Evolutionary conservation across 2,888 invertebrate species (phyloP).

Genomic region (Drosophila fungiperda): DNA sequence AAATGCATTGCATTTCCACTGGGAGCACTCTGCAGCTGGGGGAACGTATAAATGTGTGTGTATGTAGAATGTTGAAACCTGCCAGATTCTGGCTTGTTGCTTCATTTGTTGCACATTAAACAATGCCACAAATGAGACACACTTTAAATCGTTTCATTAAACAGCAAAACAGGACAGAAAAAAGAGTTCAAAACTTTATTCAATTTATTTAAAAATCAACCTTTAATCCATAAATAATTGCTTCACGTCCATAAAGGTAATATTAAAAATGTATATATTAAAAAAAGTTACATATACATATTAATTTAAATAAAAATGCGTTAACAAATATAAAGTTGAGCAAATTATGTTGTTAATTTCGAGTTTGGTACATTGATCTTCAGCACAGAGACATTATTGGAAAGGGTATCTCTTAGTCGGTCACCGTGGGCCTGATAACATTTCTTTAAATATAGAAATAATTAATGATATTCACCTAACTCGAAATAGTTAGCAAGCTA

Average conservation of each 20-base stretch:
- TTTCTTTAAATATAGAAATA: not conserved
- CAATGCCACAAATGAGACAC: constrained; percentile 53
- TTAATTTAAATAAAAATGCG: not conserved
- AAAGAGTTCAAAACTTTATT: not conserved
- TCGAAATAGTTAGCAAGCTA: not conserved
- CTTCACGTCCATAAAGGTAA: not conserved
- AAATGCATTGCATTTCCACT: constrained; percentile 74
- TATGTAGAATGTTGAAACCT: not conserved
- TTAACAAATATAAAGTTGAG: not conserved
- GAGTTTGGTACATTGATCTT: not conserved
- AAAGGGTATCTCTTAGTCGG: not conserved
- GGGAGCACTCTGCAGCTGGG: constrained; percentile 35
- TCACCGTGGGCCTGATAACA: not conserved
- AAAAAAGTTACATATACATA: not conserved
- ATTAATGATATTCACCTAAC: not conserved
- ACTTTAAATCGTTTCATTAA: constrained; percentile 37
- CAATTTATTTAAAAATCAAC: not conserved
- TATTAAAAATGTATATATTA: not conserved
- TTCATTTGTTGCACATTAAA: constrained; percentile 74
- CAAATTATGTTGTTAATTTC: not conserved
- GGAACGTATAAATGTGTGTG: not conserved
- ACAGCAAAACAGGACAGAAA: not conserved
- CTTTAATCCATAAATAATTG: not conserved
- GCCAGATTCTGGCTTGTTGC: constrained; percentile 60
- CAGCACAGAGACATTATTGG: not conserved